Evolutionary conservation across 2,113 vertebrate genomes (phyloP), one percentile per base, ranked within the genome.

Genomic region (Spea multiplicata): DNA sequence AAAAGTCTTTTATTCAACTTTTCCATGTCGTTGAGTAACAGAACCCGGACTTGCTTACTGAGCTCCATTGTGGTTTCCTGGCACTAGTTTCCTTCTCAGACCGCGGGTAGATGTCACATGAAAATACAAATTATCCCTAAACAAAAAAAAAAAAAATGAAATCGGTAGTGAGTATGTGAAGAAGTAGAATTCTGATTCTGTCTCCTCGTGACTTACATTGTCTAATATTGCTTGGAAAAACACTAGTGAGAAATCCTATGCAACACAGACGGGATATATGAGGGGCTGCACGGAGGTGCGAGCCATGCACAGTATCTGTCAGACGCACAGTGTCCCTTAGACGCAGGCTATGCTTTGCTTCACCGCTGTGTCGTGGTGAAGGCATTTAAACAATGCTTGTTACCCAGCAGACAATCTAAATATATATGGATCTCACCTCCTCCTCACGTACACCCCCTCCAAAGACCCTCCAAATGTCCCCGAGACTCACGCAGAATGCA

Each of bases 21-120:
- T 86, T 97, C 95, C 94, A 95, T 96, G 84, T 94, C 92, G 85
- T 85, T 86, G 72, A 96, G 91, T 71, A 93, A 82, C 84, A 95
- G 84, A 68, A 93, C 86, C 74, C 93, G 84, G 73, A 90, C 90
- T 84, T 95, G 90, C 85, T 87, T 92, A 91, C 70, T 78, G 84
- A 74, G 78, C 59, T 84, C 85, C 92, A 94, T 95, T 70, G 86
- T 90, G 75, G 80, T 77, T 53, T 71, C 85, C 74, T 74, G 76
- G 82, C 14, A 82, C 80, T 82, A 81, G 79, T 82, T 77, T 84
- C 84, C 83, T 82, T 86, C 82, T 86, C 84, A 75, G 81, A 84
- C 73, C 69, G 78, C 72, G 16, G 49, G 71, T 80, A 76, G 67
- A 73, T 82, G 80, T 80, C 71, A 78, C 81, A 55, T 76, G 75